Evolutionary conservation across 1,140 invertebrate genomes (phyloP).

Genomic region (Laupala kohalensis): DNA sequence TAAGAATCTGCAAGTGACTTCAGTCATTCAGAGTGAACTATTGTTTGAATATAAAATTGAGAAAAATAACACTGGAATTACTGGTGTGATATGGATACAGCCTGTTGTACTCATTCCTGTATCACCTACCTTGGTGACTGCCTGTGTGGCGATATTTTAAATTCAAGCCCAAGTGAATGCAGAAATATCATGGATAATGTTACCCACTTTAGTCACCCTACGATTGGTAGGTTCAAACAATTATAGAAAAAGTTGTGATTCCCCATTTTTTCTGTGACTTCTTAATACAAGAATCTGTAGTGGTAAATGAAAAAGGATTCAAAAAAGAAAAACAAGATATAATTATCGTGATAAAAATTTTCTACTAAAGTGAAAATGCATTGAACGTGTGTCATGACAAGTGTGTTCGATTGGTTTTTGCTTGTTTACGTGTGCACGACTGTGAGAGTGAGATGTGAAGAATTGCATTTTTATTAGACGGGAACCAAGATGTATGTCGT

Average conservation of each 20-base stretch:
- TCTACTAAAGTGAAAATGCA: background rate
- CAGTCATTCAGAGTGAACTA: background rate
- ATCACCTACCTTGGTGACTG: conserved; percentile 7
- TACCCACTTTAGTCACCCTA: background rate
- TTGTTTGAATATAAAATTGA: background rate
- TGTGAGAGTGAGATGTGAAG: background rate
- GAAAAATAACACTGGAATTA: background rate
- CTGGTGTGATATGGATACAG: background rate
- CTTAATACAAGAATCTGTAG: background rate
- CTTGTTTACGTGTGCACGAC: background rate
- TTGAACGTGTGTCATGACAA: background rate
- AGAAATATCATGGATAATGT: background rate
- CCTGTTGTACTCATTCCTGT: conserved; percentile 2
- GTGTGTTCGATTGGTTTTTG: background rate
- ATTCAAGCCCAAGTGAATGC: background rate
- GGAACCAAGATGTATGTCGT: background rate
- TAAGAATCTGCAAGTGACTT: background rate
- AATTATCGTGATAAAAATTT: background rate
- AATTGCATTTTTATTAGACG: background rate
- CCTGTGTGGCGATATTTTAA: conserved; percentile 7
- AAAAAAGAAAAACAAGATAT: background rate
- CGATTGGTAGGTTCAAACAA: background rate
- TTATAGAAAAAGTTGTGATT: background rate
- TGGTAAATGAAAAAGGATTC: background rate
- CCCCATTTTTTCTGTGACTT: background rate